phyloP scores from a whole-genome alignment of 2,888 invertebrate genomes.

The Callyntrura sp. region DNA sequence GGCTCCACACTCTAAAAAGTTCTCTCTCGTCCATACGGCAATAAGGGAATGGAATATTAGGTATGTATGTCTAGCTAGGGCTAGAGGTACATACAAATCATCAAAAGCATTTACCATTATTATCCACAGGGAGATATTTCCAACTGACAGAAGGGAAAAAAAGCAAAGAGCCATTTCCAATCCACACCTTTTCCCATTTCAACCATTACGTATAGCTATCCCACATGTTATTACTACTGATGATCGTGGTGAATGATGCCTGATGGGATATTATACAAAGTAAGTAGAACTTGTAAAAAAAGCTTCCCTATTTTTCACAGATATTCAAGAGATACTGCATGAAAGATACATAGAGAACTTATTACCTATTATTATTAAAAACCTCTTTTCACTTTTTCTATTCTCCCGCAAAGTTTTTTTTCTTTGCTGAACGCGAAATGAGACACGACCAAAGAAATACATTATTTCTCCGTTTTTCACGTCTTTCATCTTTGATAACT shows the following conservation, averaged over 20 bases:
- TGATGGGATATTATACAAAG: slow-evolving; percentile 56
- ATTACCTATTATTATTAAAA: slow-evolving; percentile 51
- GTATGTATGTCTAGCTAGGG: neutral
- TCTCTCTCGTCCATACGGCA: neutral
- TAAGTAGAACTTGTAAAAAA: neutral
- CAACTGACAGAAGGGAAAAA: slow-evolving; percentile 55
- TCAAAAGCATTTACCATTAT: slow-evolving; percentile 72
- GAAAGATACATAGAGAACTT: slow-evolving; percentile 26
- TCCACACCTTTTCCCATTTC: slow-evolving; percentile 74
- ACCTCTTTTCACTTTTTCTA: slow-evolving; percentile 34
- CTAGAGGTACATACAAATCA: slow-evolving; percentile 20
- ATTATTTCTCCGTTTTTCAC: slow-evolving; percentile 43
- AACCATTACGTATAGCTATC: slow-evolving; percentile 61
- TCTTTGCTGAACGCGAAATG: slow-evolving; percentile 51
- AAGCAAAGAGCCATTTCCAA: slow-evolving; percentile 69
- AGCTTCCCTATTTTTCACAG: slow-evolving; percentile 47
- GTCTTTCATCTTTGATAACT: slow-evolving; percentile 57
- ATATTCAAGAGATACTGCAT: slow-evolving; percentile 42
- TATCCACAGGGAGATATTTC: slow-evolving; percentile 66
- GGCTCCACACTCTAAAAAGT: slow-evolving; percentile 21
- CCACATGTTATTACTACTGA: slow-evolving; percentile 57
- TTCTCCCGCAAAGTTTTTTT: slow-evolving; percentile 34
- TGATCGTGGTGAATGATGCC: slow-evolving; percentile 73
- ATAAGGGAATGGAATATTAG: too few species aligned
- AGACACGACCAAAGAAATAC: slow-evolving; percentile 51